Conservation (phyloP, 1,140 invertebrate species). For the Zaprionus kolodkinae region DNA sequence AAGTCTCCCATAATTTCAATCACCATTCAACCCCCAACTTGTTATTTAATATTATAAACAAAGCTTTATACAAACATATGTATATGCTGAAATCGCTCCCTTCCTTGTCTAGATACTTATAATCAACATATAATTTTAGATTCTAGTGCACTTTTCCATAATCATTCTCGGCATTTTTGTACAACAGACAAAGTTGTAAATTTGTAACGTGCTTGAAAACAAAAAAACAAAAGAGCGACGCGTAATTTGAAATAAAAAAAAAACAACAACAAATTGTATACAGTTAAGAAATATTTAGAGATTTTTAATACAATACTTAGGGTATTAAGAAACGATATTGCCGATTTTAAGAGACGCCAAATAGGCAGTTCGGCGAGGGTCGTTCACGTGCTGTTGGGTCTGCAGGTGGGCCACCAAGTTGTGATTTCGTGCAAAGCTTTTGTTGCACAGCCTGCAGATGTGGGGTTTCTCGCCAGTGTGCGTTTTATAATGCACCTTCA, state of each 20-base stretch:
- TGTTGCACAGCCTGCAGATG: constrained; percentile 69
- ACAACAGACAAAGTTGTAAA: constrained; percentile 66
- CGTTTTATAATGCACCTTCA: constrained; percentile 86
- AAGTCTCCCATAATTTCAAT: constrained; percentile 22
- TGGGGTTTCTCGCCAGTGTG: constrained; percentile 82
- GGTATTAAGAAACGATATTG: not conserved
- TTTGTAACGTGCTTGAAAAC: constrained; percentile 36
- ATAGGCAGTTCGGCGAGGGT: constrained; percentile 60
- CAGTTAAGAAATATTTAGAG: constrained; percentile 5
- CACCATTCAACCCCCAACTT: constrained; percentile 51
- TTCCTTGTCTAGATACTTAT: constrained; percentile 16
- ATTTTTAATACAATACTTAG: not conserved
- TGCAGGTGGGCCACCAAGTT: constrained; percentile 78
- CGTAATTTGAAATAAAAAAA: constrained; percentile 57
- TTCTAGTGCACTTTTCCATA: constrained; percentile 39
- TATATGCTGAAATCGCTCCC: constrained; percentile 11
- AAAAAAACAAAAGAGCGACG: constrained; percentile 34
- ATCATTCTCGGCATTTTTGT: constrained; percentile 50
- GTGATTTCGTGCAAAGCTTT: constrained; percentile 75
- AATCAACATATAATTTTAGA: constrained; percentile 43
- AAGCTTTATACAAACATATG: constrained; percentile 3
- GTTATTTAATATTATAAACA: constrained; percentile 79
- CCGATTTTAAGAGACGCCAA: constrained; percentile 37
- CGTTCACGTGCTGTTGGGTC: constrained; percentile 74
- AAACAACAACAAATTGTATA: constrained; percentile 52